Evolutionary conservation across 1,140 invertebrate species (phyloP).

Genomic region (Heliconius himera): DNA sequence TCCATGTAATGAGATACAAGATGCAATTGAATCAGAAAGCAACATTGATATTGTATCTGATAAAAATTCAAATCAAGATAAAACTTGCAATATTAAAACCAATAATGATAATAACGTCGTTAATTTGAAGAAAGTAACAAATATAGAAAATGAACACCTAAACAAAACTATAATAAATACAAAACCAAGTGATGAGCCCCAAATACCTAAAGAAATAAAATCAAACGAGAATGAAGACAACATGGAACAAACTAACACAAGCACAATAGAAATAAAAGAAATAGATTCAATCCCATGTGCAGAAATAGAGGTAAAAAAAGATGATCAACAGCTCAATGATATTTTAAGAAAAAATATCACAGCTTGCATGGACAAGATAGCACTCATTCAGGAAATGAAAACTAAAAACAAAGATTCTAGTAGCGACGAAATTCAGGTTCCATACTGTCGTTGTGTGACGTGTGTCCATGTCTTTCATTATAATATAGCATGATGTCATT

Average conservation of each 20-base stretch:
- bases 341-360: conserved; percentile 71
- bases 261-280: conserved; percentile 57
- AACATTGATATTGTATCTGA: conserved; percentile 38
- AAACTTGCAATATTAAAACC: conserved; percentile 49
- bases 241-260: conserved; percentile 32
- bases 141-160: conserved; percentile 76
- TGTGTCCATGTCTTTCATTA: conserved; percentile 59
- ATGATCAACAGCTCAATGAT: conserved; percentile 66
- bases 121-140: conserved; percentile 72
- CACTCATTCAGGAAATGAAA: conserved; percentile 73
- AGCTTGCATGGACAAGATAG: conserved; percentile 75
- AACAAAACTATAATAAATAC: conserved; percentile 64
- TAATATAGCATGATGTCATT: conserved; percentile 32
- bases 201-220: conserved; percentile 45
- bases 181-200: conserved; percentile 51
- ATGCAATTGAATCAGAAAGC: conserved; percentile 31
- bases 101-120: conserved; percentile 48
- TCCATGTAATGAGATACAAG: conserved; percentile 33
- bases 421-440: conserved; percentile 62
- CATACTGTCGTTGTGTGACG: conserved; percentile 64
- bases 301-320: conserved; percentile 53
- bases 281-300: conserved; percentile 50
- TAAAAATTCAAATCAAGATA: conserved; percentile 46
- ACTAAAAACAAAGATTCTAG: conserved; percentile 57
- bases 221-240: conserved; percentile 37